Conservation (phyloP, 2,797 vertebrate genomes). For the Bryconaethiops microstoma region DNA sequence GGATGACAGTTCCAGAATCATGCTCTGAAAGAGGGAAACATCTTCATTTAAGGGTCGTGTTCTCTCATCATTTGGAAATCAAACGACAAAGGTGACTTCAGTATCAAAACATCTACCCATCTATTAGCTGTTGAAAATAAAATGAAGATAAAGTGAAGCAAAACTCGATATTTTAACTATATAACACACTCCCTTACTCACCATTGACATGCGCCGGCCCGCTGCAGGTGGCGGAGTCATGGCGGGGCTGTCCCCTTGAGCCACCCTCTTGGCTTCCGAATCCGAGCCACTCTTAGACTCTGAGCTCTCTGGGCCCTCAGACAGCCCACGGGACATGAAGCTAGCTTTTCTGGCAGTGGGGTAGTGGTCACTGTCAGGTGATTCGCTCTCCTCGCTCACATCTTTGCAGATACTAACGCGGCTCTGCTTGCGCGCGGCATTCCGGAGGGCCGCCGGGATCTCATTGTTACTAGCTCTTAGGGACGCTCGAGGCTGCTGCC, state of each 20-base stretch:
- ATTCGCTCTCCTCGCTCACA: conserved; percentile 79
- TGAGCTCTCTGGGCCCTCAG: conserved; percentile 79
- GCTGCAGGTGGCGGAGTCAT: conserved; percentile 71
- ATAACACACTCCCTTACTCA: conserved; percentile 46
- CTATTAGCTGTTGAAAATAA: too few relatives aligned
- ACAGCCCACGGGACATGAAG: conserved; percentile 85
- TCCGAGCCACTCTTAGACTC: conserved; percentile 74
- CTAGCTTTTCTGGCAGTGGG: conserved; percentile 82
- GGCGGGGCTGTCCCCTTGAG: conserved; percentile 72
- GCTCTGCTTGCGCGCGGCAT: conserved; percentile 75
- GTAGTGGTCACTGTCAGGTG: conserved; percentile 77
- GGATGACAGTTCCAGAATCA: conserved; percentile 94
- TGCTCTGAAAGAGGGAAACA: conserved; percentile 81
- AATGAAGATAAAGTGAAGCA: too few relatives aligned
- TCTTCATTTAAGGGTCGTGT: not conserved
- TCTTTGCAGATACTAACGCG: conserved; percentile 77
- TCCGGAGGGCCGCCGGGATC: conserved; percentile 67
- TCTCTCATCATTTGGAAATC: not conserved
- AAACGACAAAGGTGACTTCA: not conserved
- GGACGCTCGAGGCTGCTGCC: conserved; percentile 62
- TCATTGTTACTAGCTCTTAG: conserved; percentile 72
- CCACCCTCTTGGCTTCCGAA: conserved; percentile 68
- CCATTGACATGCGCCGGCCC: conserved; percentile 89
- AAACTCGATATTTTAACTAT: too few relatives aligned
- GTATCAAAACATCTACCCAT: not conserved